Conservation (phyloP, 64 coral and sea anemone genomes). For the Astreopora myriophthalma region DNA sequence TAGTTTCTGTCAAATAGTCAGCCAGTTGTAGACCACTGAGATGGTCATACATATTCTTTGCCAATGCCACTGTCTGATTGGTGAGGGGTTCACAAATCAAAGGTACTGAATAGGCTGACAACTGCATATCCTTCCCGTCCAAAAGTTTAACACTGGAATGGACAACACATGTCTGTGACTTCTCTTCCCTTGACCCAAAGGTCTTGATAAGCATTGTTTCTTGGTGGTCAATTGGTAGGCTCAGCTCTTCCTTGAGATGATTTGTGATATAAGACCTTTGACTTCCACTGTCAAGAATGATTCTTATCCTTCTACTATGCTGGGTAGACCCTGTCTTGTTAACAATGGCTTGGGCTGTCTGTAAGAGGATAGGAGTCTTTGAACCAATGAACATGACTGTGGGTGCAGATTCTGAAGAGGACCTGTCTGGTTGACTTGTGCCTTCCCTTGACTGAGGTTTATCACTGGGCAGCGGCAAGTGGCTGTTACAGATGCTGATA, state of each 20-base stretch:
- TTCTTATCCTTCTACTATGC: no score
- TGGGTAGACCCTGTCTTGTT: no score
- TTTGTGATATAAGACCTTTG: no score
- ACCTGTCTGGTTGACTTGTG: no score
- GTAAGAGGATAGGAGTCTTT: no score
- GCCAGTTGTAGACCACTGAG: constrained; percentile 41
- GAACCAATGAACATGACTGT: no score
- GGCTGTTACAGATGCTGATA: neutral
- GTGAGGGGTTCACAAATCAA: constrained; percentile 45
- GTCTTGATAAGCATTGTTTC: constrained; percentile 48
- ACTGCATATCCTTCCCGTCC: neutral
- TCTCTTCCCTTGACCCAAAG: constrained; percentile 49
- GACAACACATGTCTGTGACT: neutral
- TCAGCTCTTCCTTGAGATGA: no score
- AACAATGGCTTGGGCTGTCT: no score
- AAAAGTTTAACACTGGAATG: neutral
- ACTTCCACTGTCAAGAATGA: no score
- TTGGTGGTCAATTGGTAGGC: constrained; percentile 34
- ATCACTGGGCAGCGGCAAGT: no score
- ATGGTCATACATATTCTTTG: constrained; percentile 14
- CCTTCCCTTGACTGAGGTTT: no score
- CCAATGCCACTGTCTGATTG: neutral
- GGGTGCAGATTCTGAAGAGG: no score
- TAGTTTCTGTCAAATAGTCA: neutral
- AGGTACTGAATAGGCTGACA: constrained; percentile 55